Percentiles rank a stretch among this genome's conserved stretches.
Conservation (phyloP, 2,797 vertebrate genomes). For the Catharus ustulatus region DNA sequence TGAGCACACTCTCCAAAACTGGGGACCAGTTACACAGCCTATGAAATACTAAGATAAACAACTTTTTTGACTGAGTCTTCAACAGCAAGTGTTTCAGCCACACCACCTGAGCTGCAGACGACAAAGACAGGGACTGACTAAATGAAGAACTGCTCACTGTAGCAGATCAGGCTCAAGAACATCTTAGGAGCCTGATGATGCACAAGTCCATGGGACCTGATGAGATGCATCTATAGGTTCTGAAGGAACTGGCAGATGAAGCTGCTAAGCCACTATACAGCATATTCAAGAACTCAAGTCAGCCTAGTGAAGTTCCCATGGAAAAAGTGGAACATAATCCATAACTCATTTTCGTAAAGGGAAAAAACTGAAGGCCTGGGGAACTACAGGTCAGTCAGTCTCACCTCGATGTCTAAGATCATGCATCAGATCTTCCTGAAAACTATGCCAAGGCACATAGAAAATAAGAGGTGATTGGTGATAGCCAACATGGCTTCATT, state of each 20-base stretch:
- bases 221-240: rapidly evolving
- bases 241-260: background rate
- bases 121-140: background rate
- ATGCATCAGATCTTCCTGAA: background rate
- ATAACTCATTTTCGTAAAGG: background rate
- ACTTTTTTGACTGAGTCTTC: background rate
- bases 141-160: background rate
- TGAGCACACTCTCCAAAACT: background rate
- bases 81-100: background rate
- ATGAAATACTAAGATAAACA: background rate
- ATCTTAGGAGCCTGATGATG: background rate
- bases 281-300: background rate
- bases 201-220: background rate
- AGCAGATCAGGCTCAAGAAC: background rate
- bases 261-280: background rate
- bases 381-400: background rate
- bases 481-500: background rate
- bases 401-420: background rate
- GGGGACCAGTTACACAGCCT: background rate
- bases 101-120: background rate
- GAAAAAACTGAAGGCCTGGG: background rate
- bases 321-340: background rate
- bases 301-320: background rate
- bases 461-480: background rate
- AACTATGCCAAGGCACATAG: background rate